Evolutionary conservation across 2,113 vertebrate genomes (phyloP), one percentile per base, ranked within the genome.

Genomic region (Psittacus erithacus): DNA sequence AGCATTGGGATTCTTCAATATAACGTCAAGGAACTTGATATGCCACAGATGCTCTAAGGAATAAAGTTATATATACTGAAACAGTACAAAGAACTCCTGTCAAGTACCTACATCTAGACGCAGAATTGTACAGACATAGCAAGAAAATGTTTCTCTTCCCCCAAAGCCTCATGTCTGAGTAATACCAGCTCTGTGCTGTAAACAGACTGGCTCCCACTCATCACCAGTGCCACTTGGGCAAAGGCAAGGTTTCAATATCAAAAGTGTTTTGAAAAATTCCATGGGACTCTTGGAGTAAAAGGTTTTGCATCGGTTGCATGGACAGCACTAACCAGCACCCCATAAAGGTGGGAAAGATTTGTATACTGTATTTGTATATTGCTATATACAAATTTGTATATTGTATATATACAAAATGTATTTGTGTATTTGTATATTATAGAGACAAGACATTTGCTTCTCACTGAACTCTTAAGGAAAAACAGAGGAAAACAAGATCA

Each of bases 301-400:
- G 9, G 33, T 11, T 78, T 81, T 4, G 0, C 33, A 19, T 11
- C 2, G 18, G 44, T 57, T 29, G 10, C 46, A 28, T 0, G 29
- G 68, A 15, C 29, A 62, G 44, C 4, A 3, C 23, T 47, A 47
- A 62, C 2, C 59, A 35, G 33, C 0, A 0, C 20, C 39, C 46
- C 43, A 17, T 2, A 46, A 38, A 43, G 18, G 25, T 39, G 11
- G 38, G 35, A 47, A 78, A 78, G 77, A 55, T 31, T n/a, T 1
- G 0, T 3, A 6, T 3, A 28, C n/a, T 63, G 2, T 6, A 43
- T 31, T 41, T 1, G 0, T 2, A 6, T 3, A 28, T 41, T 63
- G 2, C 38, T 39, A 39, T 39, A 39, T 39, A 39, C 38, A 39
- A 39, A 55, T 31, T n/a, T 1, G 0, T 3, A 6, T 3, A 28